Evolutionary conservation across 2,888 invertebrate genomes (phyloP).

Genomic region (Ecdyonurus torrentis): DNA sequence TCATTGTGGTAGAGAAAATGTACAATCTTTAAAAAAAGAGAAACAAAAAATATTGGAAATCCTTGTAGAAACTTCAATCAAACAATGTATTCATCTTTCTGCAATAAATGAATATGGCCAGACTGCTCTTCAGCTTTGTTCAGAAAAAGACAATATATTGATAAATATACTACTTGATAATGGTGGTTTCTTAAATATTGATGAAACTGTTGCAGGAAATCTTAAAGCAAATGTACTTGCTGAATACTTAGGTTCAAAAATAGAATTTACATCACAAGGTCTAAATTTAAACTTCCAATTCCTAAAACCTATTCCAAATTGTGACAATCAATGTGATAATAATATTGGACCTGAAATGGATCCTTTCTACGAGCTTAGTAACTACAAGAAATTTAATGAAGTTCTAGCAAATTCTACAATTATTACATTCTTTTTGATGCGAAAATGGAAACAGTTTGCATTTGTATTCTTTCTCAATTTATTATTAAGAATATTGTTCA

Average conservation of each 20-base stretch:
- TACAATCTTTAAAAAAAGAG: background rate
- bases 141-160: background rate
- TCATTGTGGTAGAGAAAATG: background rate
- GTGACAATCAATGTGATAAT: background rate
- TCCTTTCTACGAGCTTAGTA: background rate
- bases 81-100: background rate
- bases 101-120: background rate
- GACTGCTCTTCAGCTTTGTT: background rate
- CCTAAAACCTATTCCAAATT: background rate
- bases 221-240: background rate
- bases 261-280: background rate
- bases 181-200: background rate
- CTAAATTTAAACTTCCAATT: background rate
- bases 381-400: background rate
- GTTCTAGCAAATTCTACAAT: background rate
- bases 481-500: background rate
- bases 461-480: background rate
- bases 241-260: background rate
- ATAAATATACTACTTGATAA: background rate
- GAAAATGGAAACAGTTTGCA: background rate
- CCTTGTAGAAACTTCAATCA: background rate
- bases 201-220: background rate
- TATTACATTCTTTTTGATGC: background rate
- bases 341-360: background rate
- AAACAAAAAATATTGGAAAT: background rate